A percentile compares a stretch with the other conserved stretches of the same genome.
phyloP scores from a whole-genome alignment of 2,113 vertebrate genomes.

The Eulemur macaco region DNA sequence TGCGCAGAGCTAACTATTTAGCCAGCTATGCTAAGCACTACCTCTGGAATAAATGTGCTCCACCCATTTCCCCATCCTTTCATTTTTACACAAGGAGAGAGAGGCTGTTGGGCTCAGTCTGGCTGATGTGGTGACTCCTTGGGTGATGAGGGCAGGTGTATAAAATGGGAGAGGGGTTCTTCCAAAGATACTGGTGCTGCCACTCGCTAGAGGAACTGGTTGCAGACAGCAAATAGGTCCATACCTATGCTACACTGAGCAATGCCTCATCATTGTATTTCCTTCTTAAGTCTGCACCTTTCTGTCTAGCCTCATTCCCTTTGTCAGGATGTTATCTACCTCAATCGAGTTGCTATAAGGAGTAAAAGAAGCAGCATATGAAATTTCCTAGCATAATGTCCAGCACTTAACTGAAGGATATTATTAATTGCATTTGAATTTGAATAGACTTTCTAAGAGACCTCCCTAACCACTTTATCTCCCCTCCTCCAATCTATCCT shows the following conservation, averaged over 20 bases:
- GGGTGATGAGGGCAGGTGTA: neutral
- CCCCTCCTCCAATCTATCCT: neutral
- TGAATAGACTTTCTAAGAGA: conserved; percentile 31
- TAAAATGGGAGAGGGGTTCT: neutral
- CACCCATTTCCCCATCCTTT: neutral
- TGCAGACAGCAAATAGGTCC: neutral
- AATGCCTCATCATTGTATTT: neutral
- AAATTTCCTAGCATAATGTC: neutral
- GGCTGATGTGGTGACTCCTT: neutral
- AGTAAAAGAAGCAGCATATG: neutral
- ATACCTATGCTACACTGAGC: no score
- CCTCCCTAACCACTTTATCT: neutral
- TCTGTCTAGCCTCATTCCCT: neutral
- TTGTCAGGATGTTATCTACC: neutral
- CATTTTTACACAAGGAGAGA: neutral
- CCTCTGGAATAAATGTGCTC: neutral
- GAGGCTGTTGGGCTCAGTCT: neutral
- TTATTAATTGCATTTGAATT: conserved; percentile 38
- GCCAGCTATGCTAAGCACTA: neutral
- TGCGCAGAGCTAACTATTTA: neutral
- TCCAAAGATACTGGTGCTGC: neutral
- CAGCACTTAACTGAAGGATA: neutral
- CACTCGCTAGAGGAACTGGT: neutral
- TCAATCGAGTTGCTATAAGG: neutral
- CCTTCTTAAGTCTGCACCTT: neutral